Evolutionary conservation across 2,888 invertebrate species (phyloP), one percentile per base, ranked within the genome.

Genomic region (Hypomecis punctinalis): DNA sequence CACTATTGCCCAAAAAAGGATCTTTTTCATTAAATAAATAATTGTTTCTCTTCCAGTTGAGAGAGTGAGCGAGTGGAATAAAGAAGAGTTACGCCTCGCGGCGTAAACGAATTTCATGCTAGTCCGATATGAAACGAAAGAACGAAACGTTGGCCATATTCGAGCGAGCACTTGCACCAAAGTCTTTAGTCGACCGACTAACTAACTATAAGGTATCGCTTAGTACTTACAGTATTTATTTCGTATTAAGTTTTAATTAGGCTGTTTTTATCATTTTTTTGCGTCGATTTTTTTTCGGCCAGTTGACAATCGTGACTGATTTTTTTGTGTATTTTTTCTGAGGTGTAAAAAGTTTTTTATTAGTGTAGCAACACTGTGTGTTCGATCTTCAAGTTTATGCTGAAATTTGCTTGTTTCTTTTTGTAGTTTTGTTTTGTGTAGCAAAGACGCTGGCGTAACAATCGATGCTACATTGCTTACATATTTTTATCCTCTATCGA

Each of bases 221-320:
- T 87, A 90, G 91, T 92, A 91, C 91, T 92, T 91, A 92, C 92
- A 92, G 92, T 93, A 93, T 93, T 93, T 93, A 91, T 91, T 91
- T 90, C 77, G 83, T 86, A 82, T 86, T 90, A 90, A 83, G 84
- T 85, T 81, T 68, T 66, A 57, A 49, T 78, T 85, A 84, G 79
- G 79, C 80, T 84, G 78, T 78, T 80, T 83, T 81, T 80, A 78
- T 76, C 72, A 67, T 66, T 63, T 46, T 71, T 65, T 73, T 68
- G 73, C 72, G 78, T 76, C 76, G 76, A 68, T 72, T 75, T 75
- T 77, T 77, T 80, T 78, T 79, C 83, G 74, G 70, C 71, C 63
- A 63, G 66, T 74, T 80, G 81, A 83, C 80, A 81, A 79, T 82
- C 68, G 78, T 75, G 88, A 88, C 88, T 88, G 88, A 88, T 84